These are phyloP conservation scores for Takifugu ocellatus DNA, from an alignment of 2,797 vertebrate genomes.

Conservation along the genomic window DNA sequence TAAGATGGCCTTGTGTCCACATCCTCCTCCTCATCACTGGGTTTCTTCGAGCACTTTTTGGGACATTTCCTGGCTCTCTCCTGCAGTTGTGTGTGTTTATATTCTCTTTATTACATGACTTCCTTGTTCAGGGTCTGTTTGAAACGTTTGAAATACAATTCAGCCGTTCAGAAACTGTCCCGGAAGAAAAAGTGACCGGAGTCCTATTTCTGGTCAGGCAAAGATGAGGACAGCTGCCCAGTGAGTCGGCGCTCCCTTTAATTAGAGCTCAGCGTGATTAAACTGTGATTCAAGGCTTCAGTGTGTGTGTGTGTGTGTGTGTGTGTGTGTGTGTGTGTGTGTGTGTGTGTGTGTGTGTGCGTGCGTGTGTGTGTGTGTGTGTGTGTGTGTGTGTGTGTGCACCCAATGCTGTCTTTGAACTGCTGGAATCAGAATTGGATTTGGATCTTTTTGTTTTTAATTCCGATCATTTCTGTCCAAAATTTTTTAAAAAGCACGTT, in stretches of 20 bases:
- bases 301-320: slow-evolving; percentile 24
- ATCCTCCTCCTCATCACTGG: no score
- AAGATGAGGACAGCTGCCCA: slow-evolving; percentile 55
- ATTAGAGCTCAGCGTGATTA: slow-evolving; percentile 81
- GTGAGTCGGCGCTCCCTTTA: slow-evolving; percentile 76
- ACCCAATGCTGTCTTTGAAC: slow-evolving; percentile 4
- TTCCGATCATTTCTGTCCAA: no score
- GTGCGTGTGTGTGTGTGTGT: slow-evolving; percentile 13
- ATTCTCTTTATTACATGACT: slow-evolving; percentile 3
- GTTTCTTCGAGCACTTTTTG: no score
- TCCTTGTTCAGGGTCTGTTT: slow-evolving; percentile 35
- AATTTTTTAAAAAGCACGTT: no score
- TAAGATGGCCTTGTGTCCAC: no score
- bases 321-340: slow-evolving; percentile 14
- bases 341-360: slow-evolving; percentile 2
- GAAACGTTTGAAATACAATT: no score
- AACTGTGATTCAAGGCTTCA: slow-evolving; percentile 81
- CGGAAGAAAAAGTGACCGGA: slow-evolving; percentile 18
- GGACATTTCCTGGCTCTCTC: no score
- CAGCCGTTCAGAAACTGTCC: slow-evolving; percentile 30
- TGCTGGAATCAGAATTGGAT: not conserved
- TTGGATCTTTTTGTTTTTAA: no score
- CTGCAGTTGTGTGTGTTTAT: no score
- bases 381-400: slow-evolving; percentile 2
- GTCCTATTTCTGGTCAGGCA: slow-evolving; percentile 59